phyloP scores from a whole-genome alignment of 2,113 vertebrate species.

The Pituophis catenifer region DNA sequence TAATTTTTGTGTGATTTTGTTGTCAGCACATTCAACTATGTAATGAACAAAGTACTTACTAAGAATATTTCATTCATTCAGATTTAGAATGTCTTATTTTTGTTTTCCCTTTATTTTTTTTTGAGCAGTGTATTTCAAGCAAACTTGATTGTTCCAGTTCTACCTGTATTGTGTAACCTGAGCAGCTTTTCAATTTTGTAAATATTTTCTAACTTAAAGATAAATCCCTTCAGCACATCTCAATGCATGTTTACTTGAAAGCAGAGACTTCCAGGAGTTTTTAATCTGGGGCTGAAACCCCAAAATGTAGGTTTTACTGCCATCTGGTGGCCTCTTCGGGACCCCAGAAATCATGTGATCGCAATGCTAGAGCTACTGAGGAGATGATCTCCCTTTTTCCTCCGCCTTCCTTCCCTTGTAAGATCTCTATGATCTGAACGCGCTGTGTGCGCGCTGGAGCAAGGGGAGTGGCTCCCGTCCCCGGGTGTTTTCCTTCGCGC shows the following conservation, averaged over 20 bases:
- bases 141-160: neutral
- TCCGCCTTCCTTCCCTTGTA: neutral
- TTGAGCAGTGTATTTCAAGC: neutral
- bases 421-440: constrained; percentile 23
- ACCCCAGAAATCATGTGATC: neutral
- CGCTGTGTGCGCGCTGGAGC: neutral
- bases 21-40: too few species aligned
- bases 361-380: neutral
- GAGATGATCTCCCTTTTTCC: neutral
- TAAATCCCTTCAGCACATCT: neutral
- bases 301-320: neutral
- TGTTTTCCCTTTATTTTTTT: too few species aligned
- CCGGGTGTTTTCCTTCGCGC: neutral
- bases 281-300: neutral
- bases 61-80: too few species aligned
- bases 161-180: neutral
- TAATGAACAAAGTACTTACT: too few species aligned
- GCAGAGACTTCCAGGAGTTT: neutral
- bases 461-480: neutral
- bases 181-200: neutral
- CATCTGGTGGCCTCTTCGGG: neutral
- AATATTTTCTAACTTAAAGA: neutral
- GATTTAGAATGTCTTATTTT: too few species aligned
- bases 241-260: neutral
- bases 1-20: too few species aligned